These are phyloP conservation scores for Chloropsis hardwickii DNA, from an alignment of 2,113 vertebrate species.

Conservation along the genomic window DNA sequence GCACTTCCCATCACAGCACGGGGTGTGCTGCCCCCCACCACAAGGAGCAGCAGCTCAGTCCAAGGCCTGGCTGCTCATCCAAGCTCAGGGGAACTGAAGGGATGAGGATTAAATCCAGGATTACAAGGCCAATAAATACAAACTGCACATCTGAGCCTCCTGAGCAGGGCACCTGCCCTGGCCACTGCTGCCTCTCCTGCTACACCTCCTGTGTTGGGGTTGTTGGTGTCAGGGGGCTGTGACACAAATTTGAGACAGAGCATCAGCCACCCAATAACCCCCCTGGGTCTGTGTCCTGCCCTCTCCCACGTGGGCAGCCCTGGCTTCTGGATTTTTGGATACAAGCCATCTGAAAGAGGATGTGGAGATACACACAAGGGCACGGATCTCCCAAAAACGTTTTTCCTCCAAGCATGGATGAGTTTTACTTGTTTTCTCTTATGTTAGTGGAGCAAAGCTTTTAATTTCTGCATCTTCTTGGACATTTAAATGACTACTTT, in stretches of 20 bases:
- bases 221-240: accelerated
- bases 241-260: background rate
- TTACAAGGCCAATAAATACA: background rate
- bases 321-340: background rate
- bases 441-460: background rate
- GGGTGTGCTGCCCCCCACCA: accelerated
- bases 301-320: background rate
- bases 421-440: background rate
- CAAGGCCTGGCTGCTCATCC: background rate
- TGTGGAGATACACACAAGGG: background rate
- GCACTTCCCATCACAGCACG: accelerated
- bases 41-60: background rate
- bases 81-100: background rate
- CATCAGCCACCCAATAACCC: background rate
- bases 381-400: background rate
- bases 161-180: background rate
- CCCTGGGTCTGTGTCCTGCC: background rate
- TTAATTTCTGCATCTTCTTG: background rate
- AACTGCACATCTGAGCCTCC: background rate
- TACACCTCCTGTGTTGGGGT: accelerated
- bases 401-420: background rate
- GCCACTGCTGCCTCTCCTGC: background rate
- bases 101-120: background rate
- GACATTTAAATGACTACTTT: background rate
- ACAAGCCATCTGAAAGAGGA: background rate